Evolutionary conservation across 2,113 vertebrate genomes (phyloP).

Genomic region (Gymnogyps californianus): DNA sequence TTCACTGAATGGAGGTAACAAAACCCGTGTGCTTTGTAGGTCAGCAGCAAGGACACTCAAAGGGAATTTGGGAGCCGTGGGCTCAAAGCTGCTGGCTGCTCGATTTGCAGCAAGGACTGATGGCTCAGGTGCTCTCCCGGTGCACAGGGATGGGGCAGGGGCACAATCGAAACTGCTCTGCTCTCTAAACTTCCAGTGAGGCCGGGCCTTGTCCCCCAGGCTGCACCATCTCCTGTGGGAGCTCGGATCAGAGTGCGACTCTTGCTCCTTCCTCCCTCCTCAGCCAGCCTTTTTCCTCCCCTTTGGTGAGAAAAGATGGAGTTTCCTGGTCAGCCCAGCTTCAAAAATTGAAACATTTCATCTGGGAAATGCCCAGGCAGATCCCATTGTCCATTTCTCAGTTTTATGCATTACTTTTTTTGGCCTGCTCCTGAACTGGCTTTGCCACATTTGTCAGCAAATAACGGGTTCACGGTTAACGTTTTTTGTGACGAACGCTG

Average conservation of each 20-base stretch:
- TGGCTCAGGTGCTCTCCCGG: not conserved
- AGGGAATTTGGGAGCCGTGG: not conserved
- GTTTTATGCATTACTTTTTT: not conserved
- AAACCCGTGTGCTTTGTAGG: not conserved
- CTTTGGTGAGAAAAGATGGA: not conserved
- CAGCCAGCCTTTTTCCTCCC: not conserved
- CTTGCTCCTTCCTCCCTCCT: not conserved
- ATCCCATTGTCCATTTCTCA: not conserved
- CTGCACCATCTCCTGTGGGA: not conserved
- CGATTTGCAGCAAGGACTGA: not conserved
- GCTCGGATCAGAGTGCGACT: fast-evolving
- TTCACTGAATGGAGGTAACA: not conserved
- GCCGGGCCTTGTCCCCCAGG: fast-evolving
- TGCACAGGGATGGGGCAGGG: not conserved
- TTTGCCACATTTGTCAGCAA: not conserved
- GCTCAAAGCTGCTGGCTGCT: not conserved
- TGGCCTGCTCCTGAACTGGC: not conserved
- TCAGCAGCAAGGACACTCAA: not conserved
- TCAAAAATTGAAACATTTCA: not conserved
- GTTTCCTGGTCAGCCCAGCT: not conserved
- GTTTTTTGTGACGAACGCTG: not conserved
- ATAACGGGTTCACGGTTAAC: fast-evolving
- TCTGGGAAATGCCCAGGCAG: not conserved
- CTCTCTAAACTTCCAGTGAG: not conserved
- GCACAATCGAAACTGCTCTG: fast-evolving